phyloP scores from a whole-genome alignment of 2,888 invertebrate genomes.

The Scaptomyza flava region DNA sequence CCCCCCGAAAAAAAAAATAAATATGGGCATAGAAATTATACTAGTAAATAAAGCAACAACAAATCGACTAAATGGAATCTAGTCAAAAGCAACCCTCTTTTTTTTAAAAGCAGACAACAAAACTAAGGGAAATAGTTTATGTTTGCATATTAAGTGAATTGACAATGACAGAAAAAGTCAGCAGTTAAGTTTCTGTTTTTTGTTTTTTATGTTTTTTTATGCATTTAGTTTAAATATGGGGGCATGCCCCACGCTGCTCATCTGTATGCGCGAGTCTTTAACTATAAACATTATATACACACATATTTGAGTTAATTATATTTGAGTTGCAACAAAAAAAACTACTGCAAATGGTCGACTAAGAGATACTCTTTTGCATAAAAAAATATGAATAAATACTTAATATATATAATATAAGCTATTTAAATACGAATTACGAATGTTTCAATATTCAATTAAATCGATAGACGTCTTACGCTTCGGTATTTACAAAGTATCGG shows the following conservation, averaged over 20 bases:
- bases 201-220: slow-evolving; percentile 31
- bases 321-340: slow-evolving; percentile 46
- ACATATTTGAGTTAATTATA: slow-evolving; percentile 79
- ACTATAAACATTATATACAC: slow-evolving; percentile 74
- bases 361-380: slow-evolving; percentile 1
- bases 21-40: slow-evolving; percentile 9
- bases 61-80: slow-evolving; percentile 26
- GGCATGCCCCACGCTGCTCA: slow-evolving; percentile 38
- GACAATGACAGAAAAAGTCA: slow-evolving; percentile 40
- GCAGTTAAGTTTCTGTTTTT: slow-evolving; percentile 9
- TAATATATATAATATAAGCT: no score
- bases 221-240: slow-evolving; percentile 70
- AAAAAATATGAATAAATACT: no score
- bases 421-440: no score
- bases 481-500: no score
- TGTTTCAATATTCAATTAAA: no score
- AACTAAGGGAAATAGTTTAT: slow-evolving; percentile 34
- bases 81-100: slow-evolving; percentile 44
- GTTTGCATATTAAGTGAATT: slow-evolving; percentile 34
- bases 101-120: slow-evolving; percentile 28
- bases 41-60: slow-evolving; percentile 19
- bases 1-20: background rate
- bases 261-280: slow-evolving; percentile 51
- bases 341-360: background rate
- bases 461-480: no score